Evolutionary conservation across 2,888 invertebrate genomes (phyloP).

Genomic region (Apeira syringaria): DNA sequence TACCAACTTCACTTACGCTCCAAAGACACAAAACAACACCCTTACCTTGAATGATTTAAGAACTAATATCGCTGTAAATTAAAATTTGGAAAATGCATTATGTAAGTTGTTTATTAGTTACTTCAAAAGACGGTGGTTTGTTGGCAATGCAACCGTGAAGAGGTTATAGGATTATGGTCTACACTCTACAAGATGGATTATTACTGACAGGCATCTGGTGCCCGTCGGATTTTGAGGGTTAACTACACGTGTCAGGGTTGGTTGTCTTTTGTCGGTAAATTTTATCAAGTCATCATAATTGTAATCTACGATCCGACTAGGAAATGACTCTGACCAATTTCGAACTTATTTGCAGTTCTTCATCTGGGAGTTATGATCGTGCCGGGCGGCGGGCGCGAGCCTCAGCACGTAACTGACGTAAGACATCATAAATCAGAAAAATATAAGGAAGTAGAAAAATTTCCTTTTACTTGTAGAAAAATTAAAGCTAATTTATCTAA

Average conservation of each 20-base stretch:
- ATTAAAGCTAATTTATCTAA: no score
- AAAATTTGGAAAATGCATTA: neutral
- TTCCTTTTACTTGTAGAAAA: no score
- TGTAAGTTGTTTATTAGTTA: conserved; percentile 6
- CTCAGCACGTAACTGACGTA: no score
- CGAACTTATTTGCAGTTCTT: no score
- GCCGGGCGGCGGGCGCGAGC: no score
- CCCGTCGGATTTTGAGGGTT: conserved; percentile 6
- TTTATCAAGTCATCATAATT: no score
- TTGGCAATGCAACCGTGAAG: conserved; percentile 18
- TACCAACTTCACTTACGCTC: conserved; percentile 1
- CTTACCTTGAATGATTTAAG: neutral
- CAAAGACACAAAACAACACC: neutral
- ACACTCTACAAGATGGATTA: conserved; percentile 16
- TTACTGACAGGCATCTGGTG: conserved; percentile 20
- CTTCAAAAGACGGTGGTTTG: conserved; percentile 14
- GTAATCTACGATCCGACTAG: no score
- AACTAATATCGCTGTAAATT: neutral
- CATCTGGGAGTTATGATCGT: no score
- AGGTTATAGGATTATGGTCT: conserved; percentile 16
- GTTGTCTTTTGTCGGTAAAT: no score
- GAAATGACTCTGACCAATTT: no score
- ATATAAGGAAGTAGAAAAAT: no score
- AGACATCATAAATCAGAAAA: no score
- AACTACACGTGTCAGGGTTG: conserved; percentile 3